Base-by-base conservation (phyloP, 1,140 invertebrate species). In the Drosophila tropicalis region DNA sequence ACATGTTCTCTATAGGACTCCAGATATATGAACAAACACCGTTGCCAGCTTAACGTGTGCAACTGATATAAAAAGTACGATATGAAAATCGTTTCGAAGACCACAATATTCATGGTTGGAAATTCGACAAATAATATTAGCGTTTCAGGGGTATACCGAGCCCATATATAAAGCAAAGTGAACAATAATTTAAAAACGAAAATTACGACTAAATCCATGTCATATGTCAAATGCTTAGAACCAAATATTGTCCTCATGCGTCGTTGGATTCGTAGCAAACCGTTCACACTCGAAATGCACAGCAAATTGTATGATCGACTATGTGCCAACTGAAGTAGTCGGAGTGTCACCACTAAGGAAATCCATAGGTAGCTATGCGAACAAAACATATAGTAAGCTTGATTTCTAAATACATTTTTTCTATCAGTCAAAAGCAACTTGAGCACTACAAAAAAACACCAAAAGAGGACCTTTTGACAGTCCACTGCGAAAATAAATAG, bases 51-150 rank as follows among this genome's bases (percentile, higher is more conserved):
- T 10, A 72, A 9, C 3, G 58, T 13, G 0, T 71, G 22, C 15
- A 72, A n/a, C 34, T 64, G 70, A 36, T 72, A 72, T 12, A 72
- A 17, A 6, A 72, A 12, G 9, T 72, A 71, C 3, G 60, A 55
- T 7, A 32, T 36, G 3, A 64, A 71, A 10, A 58, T 51, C 12
- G 72, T 6, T n/a, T 73, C 68, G n/a, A 73, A 73, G 0, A 73
- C 7, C 5, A 73, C 51, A 17, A 73, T 60, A 39, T 73, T 64
- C 1, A 72, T 10, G 0, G 68, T 58, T 1, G 41, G 69, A 39
- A 17, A 73, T 57, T 69, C 15, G 4, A 73, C 71, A 2, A 32
- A 36, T 2, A 71, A 64, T 1, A 29, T 36, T 3, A 41, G 5
- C 29, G 0, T 6, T 6, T 0, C 29, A 60, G 68, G n/a, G 29